A percentile compares a stretch with the other conserved stretches of the same genome.
Conservation (phyloP, 2,888 invertebrate species). For the Meandrusa payeni region DNA sequence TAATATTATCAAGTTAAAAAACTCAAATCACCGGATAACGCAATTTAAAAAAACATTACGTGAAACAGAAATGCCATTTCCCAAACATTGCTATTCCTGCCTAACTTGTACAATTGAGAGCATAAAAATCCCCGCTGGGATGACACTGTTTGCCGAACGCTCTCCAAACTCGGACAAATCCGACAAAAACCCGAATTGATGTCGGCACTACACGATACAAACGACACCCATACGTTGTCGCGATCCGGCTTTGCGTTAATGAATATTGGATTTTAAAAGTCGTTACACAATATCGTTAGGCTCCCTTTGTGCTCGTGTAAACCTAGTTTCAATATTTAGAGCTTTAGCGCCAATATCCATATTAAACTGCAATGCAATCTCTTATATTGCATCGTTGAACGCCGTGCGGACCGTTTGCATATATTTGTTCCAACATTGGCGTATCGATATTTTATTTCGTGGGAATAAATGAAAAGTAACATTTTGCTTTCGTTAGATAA, state of each 20-base stretch:
- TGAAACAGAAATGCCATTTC: too few species aligned
- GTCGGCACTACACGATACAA: conserved; percentile 19
- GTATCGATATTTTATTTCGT: not conserved
- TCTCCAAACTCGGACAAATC: conserved; percentile 22
- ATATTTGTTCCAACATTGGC: conserved; percentile 7
- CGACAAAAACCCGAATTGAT: conserved; percentile 27
- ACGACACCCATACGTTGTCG: conserved; percentile 22
- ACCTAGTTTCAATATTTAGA: conserved; percentile 25
- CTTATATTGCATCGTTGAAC: conserved; percentile 17
- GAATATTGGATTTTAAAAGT: conserved; percentile 37
- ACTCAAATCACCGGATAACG: too few species aligned
- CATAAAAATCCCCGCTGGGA: conserved; percentile 11
- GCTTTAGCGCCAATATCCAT: conserved; percentile 18
- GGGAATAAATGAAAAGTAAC: not conserved
- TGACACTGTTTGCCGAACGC: conserved; percentile 13
- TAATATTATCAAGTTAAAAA: too few species aligned
- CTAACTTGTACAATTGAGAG: conserved; percentile 23
- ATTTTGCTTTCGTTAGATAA: too few species aligned
- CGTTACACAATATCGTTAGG: conserved; percentile 31
- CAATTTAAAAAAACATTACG: too few species aligned
- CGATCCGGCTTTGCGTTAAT: conserved; percentile 34
- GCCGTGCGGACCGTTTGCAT: conserved; percentile 13
- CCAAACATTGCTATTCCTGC: not conserved
- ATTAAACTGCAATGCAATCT: conserved; percentile 22
- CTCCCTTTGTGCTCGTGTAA: conserved; percentile 26